phyloP scores from a whole-genome alignment of 2,888 invertebrate species.

The Sabatieria punctata region DNA sequence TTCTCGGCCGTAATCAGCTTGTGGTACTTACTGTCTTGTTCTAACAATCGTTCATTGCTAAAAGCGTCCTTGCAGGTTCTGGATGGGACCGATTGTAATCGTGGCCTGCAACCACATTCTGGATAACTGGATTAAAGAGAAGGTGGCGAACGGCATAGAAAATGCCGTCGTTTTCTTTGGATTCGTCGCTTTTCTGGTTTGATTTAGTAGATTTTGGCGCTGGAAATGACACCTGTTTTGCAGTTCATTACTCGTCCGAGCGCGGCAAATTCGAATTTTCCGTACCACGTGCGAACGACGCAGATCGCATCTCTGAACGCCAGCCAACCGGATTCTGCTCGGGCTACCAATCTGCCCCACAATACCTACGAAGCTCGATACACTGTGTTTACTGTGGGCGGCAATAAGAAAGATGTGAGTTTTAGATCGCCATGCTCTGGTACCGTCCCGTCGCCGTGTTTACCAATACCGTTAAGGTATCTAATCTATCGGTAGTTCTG shows the following conservation, averaged over 20 bases:
- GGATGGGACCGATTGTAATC: constrained; percentile 60
- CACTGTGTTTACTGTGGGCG: too few species aligned
- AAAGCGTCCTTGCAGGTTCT: constrained; percentile 43
- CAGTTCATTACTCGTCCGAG: constrained; percentile 64
- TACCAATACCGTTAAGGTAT: too few species aligned
- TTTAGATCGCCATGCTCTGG: too few species aligned
- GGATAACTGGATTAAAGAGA: constrained; percentile 60
- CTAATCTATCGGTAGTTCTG: too few species aligned
- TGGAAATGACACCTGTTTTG: constrained; percentile 21
- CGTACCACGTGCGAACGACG: constrained; percentile 70
- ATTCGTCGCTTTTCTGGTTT: constrained; percentile 52
- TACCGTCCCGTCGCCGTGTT: too few species aligned
- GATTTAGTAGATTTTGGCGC: constrained; percentile 16
- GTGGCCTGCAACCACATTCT: constrained; percentile 59
- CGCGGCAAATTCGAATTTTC: constrained; percentile 69
- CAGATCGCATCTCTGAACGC: constrained; percentile 39
- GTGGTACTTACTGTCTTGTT: constrained; percentile 44
- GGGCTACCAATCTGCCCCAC: constrained; percentile 16
- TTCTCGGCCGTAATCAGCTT: constrained; percentile 62
- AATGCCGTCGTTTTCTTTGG: constrained; percentile 49
- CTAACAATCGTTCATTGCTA: too few species aligned
- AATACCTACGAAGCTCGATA: constrained; percentile 7
- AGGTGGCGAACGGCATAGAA: constrained; percentile 51
- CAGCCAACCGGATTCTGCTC: constrained; percentile 5
- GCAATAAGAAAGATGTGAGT: too few species aligned